phyloP scores from a whole-genome alignment of 2,888 invertebrate genomes.

The Chrysina gloriosa region DNA sequence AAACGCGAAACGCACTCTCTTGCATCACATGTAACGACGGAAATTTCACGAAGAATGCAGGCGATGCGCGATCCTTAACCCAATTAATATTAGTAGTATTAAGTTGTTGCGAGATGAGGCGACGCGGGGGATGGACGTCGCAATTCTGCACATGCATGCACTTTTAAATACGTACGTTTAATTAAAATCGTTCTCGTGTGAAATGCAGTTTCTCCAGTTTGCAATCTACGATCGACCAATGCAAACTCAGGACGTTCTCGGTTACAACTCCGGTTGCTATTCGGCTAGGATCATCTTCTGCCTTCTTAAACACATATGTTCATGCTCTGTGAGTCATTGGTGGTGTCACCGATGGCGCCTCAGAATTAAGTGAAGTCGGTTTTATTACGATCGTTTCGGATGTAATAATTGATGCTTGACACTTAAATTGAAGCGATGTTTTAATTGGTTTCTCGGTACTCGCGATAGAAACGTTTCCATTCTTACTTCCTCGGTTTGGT shows the following conservation, averaged over 20 bases:
- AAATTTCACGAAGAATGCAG: conserved; percentile 4
- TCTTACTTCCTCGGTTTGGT: conserved; percentile 1
- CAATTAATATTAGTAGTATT: conserved; percentile 3
- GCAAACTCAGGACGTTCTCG: background rate
- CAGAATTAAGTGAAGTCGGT: background rate
- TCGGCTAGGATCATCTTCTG: background rate
- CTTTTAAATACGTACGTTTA: background rate
- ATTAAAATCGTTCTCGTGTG: background rate
- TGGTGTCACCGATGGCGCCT: background rate
- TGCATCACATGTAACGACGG: background rate
- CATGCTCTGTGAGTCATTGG: background rate
- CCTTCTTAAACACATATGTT: background rate
- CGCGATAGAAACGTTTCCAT: conserved; percentile 11
- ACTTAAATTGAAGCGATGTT: conserved; percentile 3
- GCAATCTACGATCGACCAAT: background rate
- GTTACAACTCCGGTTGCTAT: background rate
- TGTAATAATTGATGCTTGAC: conserved; percentile 1
- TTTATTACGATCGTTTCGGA: background rate
- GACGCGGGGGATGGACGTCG: background rate
- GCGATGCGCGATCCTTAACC: conserved; percentile 7
- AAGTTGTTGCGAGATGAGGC: background rate
- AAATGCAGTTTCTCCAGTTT: background rate
- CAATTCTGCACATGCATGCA: background rate
- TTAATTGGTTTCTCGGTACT: conserved; percentile 19
- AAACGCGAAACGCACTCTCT: background rate